Evolutionary conservation across 1,140 invertebrate genomes (phyloP).

Genomic region (Eupeodes corollae): DNA sequence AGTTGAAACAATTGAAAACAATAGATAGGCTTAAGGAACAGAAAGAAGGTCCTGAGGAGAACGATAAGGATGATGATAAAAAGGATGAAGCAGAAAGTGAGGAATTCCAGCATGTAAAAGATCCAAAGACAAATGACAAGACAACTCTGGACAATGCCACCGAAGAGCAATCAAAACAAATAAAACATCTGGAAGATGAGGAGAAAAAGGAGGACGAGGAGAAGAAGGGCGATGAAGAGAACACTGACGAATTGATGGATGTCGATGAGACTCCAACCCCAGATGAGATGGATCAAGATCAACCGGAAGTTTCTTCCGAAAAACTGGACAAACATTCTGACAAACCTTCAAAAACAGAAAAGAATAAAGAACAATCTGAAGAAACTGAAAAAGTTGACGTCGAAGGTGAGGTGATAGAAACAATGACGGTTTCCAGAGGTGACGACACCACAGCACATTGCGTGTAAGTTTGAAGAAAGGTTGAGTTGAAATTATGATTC

Average conservation of each 20-base stretch:
- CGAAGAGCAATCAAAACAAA: constrained; percentile 70
- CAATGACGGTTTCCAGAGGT: constrained; percentile 53
- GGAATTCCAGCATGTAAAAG: constrained; percentile 75
- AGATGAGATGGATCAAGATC: constrained; percentile 39
- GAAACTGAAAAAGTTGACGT: constrained; percentile 46
- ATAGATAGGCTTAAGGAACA: constrained; percentile 38
- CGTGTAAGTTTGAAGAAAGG: constrained; percentile 32
- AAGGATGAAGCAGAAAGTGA: constrained; percentile 41
- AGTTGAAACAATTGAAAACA: constrained; percentile 50
- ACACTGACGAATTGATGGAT: constrained; percentile 33
- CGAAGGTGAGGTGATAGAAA: constrained; percentile 63
- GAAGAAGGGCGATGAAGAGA: constrained; percentile 44
- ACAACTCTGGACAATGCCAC: constrained; percentile 57
- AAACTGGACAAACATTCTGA: constrained; percentile 39
- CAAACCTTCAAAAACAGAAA: constrained; percentile 41
- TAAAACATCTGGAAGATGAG: constrained; percentile 46
- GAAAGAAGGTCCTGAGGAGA: constrained; percentile 41
- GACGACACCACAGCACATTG: constrained; percentile 54
- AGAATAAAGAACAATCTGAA: constrained; percentile 33
- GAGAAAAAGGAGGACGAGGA: constrained; percentile 46
- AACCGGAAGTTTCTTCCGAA: constrained; percentile 42
- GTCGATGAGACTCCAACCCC: constrained; percentile 14
- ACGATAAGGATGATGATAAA: constrained; percentile 36
- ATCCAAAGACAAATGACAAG: constrained; percentile 55
- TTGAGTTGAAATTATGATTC: neutral